Evolutionary conservation across 2,113 vertebrate species (phyloP), one percentile per base, ranked within the genome.

Genomic region (Panthera tigris): DNA sequence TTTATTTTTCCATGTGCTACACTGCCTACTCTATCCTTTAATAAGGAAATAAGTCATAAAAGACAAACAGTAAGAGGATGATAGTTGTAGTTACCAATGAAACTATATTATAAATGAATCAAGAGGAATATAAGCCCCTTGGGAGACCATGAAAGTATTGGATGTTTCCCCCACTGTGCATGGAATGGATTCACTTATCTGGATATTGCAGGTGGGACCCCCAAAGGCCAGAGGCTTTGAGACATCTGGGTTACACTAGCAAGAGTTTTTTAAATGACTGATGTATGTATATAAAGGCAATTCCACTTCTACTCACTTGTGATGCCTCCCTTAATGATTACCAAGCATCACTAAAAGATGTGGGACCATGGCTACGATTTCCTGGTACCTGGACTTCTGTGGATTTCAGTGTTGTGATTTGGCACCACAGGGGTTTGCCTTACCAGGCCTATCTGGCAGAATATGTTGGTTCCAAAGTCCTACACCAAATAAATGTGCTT

Each of bases 41-140:
- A 39, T 78, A 89, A 79, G 16, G 25, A 92, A 95, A 48, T 71
- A 66, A 50, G 2, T 89, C 18, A 63, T 39, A 27, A 90, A 78
- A 73, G 68, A 73, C 36, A 57, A 68, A 29, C 4, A 29, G 13
- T 66, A 15, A 84, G 68, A 93, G 6, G 13, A 13, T 88, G 25
- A 78, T 27, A 78, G 4, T 86, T 68, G 55, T 91, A 79, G 81
- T 65, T 94, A 81, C 45, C 74, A 95, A 84, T 96, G 81, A 79
- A 27, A 6, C 23, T 73, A 29, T 55, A 45, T 91, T 84, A 50
- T 57, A 89, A 65, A 66, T 71, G 36, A 21, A 45, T 52, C 31
- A 50, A 73, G 39, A 93, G 7, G 18, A 90, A 41, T 86, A 7
- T 55, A 57, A 85, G 18, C 9, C 6, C 1, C 6, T 65, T 82